Evolutionary conservation across 2,797 vertebrate species (phyloP), one percentile per base, ranked within the genome.

Genomic region (Alfaro cultratus): DNA sequence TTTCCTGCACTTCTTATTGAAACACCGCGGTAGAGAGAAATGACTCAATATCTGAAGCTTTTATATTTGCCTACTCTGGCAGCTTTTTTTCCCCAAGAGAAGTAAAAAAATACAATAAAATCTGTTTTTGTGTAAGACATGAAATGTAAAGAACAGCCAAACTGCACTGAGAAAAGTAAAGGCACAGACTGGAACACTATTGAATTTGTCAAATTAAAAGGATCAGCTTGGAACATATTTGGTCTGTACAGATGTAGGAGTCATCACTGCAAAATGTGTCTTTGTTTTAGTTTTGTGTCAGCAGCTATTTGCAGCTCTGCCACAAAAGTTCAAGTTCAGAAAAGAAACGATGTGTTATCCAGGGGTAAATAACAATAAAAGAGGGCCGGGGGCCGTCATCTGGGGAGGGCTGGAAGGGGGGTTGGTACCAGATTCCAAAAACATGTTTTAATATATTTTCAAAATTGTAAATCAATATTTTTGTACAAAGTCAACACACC

Each of bases 21-120:
- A 81, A 86, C 73, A 75, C 70, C n/a, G 57, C 45, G 1, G 13
- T 15, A 55, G 36, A 78, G 31, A 78, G 23, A 78, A 68, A 73
- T 15, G 60, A 85, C 47, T 88, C 36, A n/a, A 26, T 45, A 77
- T 57, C 9, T 60, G 21, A 13, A 47, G 55, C 26, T 55, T 79
- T 73, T 68, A 67, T 21, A 70, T 76, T 49, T 76, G 18, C 47
- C 39, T 5, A 3, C 2, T 75, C 53, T 46, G 9, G 10, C 47
- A 55, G n/a, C 11, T 55, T 75, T 15, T 71, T 77, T 70, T 18
- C 1, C n/a, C 1, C 53, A 29, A 57, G 55, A 60, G n/a, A 68
- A 41, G 13, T 29, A 4, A 36, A 21, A 64, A 31, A 68, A 16
- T n/a, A 7, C n/a, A 26, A 9, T 6, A 11, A 60, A 45, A 76